Conservation (phyloP, 2,113 vertebrate species). For the Psettodes erumei region DNA sequence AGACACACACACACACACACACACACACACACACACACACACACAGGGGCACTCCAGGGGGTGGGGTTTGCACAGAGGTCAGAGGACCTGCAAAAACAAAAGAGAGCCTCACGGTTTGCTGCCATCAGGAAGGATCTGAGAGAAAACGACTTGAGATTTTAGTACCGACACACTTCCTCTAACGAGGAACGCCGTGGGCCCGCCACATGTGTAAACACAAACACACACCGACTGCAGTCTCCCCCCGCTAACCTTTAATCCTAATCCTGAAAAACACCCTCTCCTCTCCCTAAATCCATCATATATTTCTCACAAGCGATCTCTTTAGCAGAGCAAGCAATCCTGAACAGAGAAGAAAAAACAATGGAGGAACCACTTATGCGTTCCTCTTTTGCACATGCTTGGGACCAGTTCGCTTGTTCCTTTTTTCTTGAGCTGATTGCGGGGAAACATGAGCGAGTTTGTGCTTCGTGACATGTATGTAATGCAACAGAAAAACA, state of each 20-base stretch:
- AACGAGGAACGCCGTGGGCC: constrained; percentile 9
- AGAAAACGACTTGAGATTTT: constrained; percentile 19
- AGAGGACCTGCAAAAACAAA: constrained; percentile 47
- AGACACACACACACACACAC: neutral
- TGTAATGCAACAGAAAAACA: neutral
- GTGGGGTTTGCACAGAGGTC: constrained; percentile 24
- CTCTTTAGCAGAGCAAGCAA: neutral
- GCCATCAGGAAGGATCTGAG: constrained; percentile 6
- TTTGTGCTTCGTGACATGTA: too few relatives aligned
- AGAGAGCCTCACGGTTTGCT: constrained; percentile 1
- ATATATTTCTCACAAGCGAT: constrained; percentile 14
- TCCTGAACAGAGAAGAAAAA: neutral
- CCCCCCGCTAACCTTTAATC: constrained; percentile 24
- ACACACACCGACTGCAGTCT: neutral
- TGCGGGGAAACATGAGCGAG: constrained; percentile 1
- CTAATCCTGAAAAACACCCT: constrained; percentile 19
- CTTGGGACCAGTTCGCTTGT: constrained; percentile 2
- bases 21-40: constrained; percentile 4
- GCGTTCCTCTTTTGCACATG: neutral
- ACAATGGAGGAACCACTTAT: neutral
- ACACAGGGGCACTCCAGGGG: constrained; percentile 11
- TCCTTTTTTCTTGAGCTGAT: neutral
- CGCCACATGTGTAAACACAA: neutral
- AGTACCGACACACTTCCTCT: constrained; percentile 19
- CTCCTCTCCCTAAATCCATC: constrained; percentile 10